Evolutionary conservation across 2,888 invertebrate genomes (phyloP), one percentile per base, ranked within the genome.

Genomic region (Eilema griseolum): DNA sequence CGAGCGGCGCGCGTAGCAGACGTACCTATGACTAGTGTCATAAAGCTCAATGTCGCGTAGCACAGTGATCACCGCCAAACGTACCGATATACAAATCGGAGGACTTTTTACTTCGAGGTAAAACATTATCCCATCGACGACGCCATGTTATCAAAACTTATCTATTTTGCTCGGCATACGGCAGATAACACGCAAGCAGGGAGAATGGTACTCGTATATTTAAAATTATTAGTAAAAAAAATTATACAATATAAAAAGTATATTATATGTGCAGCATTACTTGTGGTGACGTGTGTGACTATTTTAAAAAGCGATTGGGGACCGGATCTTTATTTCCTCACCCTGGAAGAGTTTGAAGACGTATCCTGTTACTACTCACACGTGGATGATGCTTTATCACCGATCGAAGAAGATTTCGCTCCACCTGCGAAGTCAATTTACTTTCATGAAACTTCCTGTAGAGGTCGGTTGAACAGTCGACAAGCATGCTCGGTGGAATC

Each of bases 401-500:
- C 33, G 12, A 37, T 70, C 5, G 52, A 8, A 14, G 60, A 60
- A 7, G 16, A 16, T 31, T 67, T 64, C 31, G 20, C 24, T 33
- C 67, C 67, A 5, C 60, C 63, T 16, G 37, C 12, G 24, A 67
- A 52, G 4, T 64, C 67, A 1, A 71, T 71, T 41, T 14, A 46
- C 26, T 71, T 71, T 24, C 71, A 65, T 26, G 71, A 71, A 31
- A 71, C 71, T 4, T 71, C 71, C 3, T 68, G 71, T 11, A 56
- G 11, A 46, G 71, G 71, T 16, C 3, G 20, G 2, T 28, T 71
- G 8, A 67, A 71, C 23, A 37, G 67, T 3, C 60, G 73, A 10
- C 71, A 74, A 41, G 73, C 73, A 16, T 74, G 73, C 23, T 59
- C 71, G 3, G 61, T 74, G 2, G 73, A 74, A 41, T 74, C 74